A percentile compares a stretch with the other conserved stretches of the same genome.
Evolutionary conservation across 2,113 vertebrate genomes (phyloP).

Genomic region (Melozone crissalis): DNA sequence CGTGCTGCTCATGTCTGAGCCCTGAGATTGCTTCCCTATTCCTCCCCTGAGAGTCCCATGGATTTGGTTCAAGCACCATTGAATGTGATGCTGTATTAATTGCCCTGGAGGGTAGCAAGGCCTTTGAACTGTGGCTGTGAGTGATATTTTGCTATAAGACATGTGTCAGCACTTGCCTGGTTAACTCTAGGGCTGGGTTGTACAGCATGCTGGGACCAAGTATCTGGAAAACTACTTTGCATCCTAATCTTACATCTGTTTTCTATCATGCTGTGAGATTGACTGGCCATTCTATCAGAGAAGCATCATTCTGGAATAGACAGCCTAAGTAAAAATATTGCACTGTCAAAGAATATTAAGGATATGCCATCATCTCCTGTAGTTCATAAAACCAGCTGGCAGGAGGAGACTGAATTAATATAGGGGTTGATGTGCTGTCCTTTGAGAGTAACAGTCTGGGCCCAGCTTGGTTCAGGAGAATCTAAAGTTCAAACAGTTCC

Average conservation of each 20-base stretch:
- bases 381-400: constrained; percentile 61
- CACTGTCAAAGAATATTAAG: constrained; percentile 76
- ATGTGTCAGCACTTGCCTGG: constrained; percentile 83
- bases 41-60: constrained; percentile 75
- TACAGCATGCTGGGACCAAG: constrained; percentile 79
- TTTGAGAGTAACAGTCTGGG: not conserved
- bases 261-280: constrained; percentile 78
- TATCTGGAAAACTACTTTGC: constrained; percentile 83
- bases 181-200: constrained; percentile 75
- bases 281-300: constrained; percentile 75
- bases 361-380: constrained; percentile 50
- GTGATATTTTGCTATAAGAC: constrained; percentile 83
- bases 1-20: constrained; percentile 70
- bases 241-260: constrained; percentile 84
- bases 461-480: not conserved
- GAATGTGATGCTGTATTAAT: constrained; percentile 84
- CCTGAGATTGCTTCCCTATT: constrained; percentile 73
- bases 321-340: constrained; percentile 65
- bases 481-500: not conserved
- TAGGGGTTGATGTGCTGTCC: constrained; percentile 16
- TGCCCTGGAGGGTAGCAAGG: constrained; percentile 83
- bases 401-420: constrained; percentile 28
- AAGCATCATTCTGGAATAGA: constrained; percentile 68
- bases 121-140: constrained; percentile 86
- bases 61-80: constrained; percentile 84